A percentile compares a stretch with the other conserved stretches of the same genome.
Evolutionary conservation across 2,113 vertebrate genomes (phyloP).

Genomic region (Tragelaphus scriptus): DNA sequence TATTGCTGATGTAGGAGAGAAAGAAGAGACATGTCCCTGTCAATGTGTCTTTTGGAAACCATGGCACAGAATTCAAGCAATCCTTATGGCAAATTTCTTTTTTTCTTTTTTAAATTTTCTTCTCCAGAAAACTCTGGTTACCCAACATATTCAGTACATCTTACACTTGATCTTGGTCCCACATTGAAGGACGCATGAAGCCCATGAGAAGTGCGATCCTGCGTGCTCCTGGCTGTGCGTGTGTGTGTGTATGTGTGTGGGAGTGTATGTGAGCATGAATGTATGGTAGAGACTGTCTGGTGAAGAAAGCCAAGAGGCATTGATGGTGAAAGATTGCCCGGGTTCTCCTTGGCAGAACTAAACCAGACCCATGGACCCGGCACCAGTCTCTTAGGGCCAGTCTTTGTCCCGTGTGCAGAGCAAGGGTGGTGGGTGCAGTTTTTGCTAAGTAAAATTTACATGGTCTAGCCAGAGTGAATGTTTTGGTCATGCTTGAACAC

Average conservation of each 20-base stretch:
- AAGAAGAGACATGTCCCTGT: accelerated
- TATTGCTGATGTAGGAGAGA: not conserved
- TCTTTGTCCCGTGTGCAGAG: not conserved
- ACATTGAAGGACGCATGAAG: not conserved
- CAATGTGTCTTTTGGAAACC: not conserved
- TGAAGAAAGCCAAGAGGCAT: not conserved
- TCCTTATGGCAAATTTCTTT: not conserved
- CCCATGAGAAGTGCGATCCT: not conserved
- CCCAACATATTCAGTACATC: not conserved
- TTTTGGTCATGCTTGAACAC: not conserved
- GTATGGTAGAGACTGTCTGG: not conserved
- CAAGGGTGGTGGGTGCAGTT: not conserved
- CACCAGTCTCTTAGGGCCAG: accelerated
- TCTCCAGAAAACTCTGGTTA: not conserved
- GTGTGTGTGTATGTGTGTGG: not conserved
- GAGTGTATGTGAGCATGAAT: not conserved
- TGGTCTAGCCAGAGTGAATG: no score
- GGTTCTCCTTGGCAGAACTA: not conserved
- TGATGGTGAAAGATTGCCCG: no score
- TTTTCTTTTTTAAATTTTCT: not conserved
- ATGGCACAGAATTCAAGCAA: not conserved
- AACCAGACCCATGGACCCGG: accelerated
- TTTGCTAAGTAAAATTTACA: not conserved
- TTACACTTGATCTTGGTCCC: not conserved
- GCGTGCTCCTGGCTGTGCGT: not conserved